Evolutionary conservation across 1,140 invertebrate species (phyloP).

Genomic region (Drosophila truncata): DNA sequence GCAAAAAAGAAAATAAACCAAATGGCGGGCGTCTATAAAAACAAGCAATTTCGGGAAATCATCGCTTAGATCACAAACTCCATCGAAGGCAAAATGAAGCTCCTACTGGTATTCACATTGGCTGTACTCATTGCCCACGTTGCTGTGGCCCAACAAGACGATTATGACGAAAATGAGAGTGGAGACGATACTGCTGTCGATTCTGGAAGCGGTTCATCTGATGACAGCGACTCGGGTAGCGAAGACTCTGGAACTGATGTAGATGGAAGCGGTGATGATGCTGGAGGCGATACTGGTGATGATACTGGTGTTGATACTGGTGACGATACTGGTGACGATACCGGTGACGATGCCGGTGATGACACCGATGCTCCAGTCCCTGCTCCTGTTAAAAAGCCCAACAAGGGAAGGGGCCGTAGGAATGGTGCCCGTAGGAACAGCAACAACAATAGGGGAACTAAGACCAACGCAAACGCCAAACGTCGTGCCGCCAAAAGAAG

Average conservation of each 20-base stretch:
- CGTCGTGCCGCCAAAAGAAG: conserved; percentile 1
- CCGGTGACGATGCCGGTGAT: not conserved
- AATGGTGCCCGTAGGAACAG: not conserved
- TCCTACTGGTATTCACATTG: conserved; percentile 30
- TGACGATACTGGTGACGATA: not conserved
- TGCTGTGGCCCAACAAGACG: not conserved
- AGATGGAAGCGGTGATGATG: not conserved
- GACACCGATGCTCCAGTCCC: not conserved
- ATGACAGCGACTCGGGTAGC: not conserved
- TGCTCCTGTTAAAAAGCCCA: not conserved
- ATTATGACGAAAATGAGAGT: not conserved
- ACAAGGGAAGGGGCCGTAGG: not conserved
- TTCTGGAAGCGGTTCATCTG: not conserved
- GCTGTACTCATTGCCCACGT: conserved; percentile 22
- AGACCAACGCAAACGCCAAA: not conserved
- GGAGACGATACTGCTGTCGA: not conserved
- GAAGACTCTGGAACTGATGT: not conserved
- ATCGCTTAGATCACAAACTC: conserved; percentile 18
- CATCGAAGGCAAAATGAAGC: conserved; percentile 28
- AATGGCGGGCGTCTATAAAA: conserved; percentile 25
- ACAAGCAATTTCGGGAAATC: not conserved
- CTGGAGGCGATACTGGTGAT: not conserved
- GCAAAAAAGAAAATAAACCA: conserved; percentile 4
- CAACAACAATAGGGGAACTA: conserved; percentile 8
- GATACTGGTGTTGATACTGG: not conserved